Base-by-base conservation (phyloP, 2,113 vertebrate genomes). In the Acanthochromis polyacanthus region DNA sequence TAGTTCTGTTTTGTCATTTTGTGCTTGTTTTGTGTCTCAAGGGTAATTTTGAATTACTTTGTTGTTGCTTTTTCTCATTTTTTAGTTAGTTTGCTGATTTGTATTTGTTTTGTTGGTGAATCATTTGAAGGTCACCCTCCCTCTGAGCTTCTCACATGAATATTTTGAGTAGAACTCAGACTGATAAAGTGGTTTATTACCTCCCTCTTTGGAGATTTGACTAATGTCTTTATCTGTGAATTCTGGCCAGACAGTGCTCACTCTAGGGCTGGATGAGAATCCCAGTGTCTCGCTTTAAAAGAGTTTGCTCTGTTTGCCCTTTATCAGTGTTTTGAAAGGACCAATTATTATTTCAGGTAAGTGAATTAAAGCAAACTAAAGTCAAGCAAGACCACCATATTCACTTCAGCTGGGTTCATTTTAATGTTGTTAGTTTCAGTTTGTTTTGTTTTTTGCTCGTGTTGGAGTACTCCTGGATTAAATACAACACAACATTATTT, bases 351-450 rank as follows among this genome's bases (percentile, higher is more conserved):
- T 51, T 67, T 45, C 8, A 56, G 28, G 11, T 61, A 19, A 62
- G 45, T n/a, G 51, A n/a, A 60, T 52, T 8, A 28, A 28, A 65
- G 10, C 0, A 28, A 59, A 8, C 48, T 28, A 66, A 79, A 75
- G 15, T 75, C 0, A 63, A 15, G 36, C 45, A 14, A 66, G 32
- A 20, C 3, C 11, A 23, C 22, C 8, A 0, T 15, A n/a, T 61
- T 64, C 1, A 5, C 2, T 48, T 0, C n/a, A 23, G 22, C 4
- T 20, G 15, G 0, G 22, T 17, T 1, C 25, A 67, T 68, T 38
- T 30, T 61, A 55, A 43, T 40, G 4, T 56, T 12, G 8, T 69
- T 59, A 48, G 17, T 46, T 51, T 14, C 28, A 45, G 2, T 23
- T 32, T 58, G 46, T n/a, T 23, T 32, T 58, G 46, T n/a, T 59